Conservation (phyloP, 1,140 invertebrate genomes). For the Melitaea cinxia region DNA sequence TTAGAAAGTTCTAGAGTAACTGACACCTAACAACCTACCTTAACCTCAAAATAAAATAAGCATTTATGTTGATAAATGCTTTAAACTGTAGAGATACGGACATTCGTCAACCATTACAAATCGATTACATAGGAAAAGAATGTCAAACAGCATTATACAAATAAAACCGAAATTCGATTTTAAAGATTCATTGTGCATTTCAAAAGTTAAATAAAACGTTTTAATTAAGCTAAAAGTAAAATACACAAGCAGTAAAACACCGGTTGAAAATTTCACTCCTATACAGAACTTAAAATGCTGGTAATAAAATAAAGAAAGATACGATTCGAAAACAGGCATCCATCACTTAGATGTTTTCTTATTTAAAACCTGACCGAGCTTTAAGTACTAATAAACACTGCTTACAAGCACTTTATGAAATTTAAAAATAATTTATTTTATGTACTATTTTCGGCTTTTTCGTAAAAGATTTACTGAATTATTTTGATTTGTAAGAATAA, state of each 20-base stretch:
- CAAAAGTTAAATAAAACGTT: conserved; percentile 16
- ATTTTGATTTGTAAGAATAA: no score
- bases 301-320: conserved; percentile 11
- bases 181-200: conserved; percentile 2
- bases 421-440: background rate
- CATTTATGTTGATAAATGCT: no score
- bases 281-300: conserved; percentile 1
- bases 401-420: background rate
- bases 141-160: background rate
- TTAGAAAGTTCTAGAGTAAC: no score
- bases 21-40: no score
- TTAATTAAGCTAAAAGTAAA: conserved; percentile 12
- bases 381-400: background rate
- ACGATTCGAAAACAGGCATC: conserved; percentile 6
- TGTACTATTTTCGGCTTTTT: no score
- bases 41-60: no score
- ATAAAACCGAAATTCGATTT: conserved; percentile 1
- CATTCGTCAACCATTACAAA: no score
- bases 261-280: conserved; percentile 3
- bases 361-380: background rate
- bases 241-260: background rate
- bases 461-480: no score
- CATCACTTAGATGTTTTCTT: background rate
- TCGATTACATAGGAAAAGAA: no score
- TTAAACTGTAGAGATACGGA: no score